These are phyloP conservation scores for Papilio protenor DNA, from an alignment of 2,888 invertebrate genomes.

Conservation along the genomic window DNA sequence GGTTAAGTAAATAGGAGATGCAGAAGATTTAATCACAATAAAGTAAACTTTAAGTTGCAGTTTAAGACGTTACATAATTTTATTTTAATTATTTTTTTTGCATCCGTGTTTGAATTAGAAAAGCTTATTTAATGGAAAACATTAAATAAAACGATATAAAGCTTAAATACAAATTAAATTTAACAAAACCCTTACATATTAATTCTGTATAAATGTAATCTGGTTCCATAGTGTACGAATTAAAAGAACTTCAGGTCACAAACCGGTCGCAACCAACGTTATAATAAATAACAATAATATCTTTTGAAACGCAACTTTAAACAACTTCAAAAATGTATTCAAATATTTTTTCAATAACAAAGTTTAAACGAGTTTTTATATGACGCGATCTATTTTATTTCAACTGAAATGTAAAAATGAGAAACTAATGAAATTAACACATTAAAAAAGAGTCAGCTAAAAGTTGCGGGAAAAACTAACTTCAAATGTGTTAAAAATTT, in stretches of 20 bases:
- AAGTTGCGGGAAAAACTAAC: too few relatives aligned
- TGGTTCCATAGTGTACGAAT: constrained; percentile 26
- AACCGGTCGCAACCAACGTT: constrained; percentile 34
- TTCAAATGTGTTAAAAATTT: not conserved
- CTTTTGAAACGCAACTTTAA: not conserved
- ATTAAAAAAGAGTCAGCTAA: not conserved
- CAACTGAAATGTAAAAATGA: not conserved
- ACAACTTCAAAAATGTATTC: not conserved
- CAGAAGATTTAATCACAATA: too few relatives aligned
- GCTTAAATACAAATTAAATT: not conserved
- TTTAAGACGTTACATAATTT: too few relatives aligned
- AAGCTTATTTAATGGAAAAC: too few relatives aligned
- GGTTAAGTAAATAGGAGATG: too few relatives aligned
- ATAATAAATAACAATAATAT: constrained; percentile 21
- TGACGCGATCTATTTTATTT: not conserved
- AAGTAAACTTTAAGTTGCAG: too few relatives aligned
- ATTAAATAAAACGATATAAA: not conserved
- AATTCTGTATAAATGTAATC: constrained; percentile 10
- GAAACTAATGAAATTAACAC: not conserved
- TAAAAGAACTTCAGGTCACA: constrained; percentile 16
- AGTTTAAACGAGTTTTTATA: not conserved
- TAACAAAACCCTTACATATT: not conserved
- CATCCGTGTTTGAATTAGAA: too few relatives aligned
- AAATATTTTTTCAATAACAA: not conserved
- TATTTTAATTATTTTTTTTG: too few relatives aligned